These are phyloP conservation scores for Pangasius krempfi DNA, from an alignment of 2,797 vertebrate genomes.

Conservation along the genomic window DNA sequence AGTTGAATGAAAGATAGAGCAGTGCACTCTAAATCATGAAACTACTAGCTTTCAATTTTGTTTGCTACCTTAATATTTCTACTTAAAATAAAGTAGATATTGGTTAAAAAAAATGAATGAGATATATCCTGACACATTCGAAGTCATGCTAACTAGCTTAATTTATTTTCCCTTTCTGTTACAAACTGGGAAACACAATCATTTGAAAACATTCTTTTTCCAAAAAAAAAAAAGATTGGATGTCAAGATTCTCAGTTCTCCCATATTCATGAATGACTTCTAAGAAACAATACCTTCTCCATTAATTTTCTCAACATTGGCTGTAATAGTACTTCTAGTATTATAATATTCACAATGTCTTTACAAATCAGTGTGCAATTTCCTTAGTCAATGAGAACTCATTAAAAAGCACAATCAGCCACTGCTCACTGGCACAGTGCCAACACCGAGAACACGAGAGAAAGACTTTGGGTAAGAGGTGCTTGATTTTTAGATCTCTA, in stretches of 20 bases:
- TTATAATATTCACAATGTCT: constrained; percentile 31
- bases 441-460: constrained; percentile 37
- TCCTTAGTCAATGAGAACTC: constrained; percentile 56
- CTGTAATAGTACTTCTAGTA: not conserved
- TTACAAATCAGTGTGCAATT: constrained; percentile 54
- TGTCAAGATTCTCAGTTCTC: not conserved
- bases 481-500: constrained; percentile 5
- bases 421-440: constrained; percentile 59
- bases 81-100: not conserved
- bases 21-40: not conserved
- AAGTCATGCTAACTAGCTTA: not conserved
- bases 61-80: not conserved
- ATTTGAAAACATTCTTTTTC: not conserved
- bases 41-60: not conserved
- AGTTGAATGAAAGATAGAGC: not conserved
- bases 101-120: not conserved
- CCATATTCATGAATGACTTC: not conserved
- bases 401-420: constrained; percentile 61
- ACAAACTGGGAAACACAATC: not conserved
- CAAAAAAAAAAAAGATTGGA: not conserved
- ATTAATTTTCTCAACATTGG: not conserved
- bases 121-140: not conserved
- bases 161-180: not conserved
- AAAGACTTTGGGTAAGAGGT: constrained; percentile 4
- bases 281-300: not conserved